Conservation (phyloP, 2,113 vertebrate species). For the Orycteropus afer region DNA sequence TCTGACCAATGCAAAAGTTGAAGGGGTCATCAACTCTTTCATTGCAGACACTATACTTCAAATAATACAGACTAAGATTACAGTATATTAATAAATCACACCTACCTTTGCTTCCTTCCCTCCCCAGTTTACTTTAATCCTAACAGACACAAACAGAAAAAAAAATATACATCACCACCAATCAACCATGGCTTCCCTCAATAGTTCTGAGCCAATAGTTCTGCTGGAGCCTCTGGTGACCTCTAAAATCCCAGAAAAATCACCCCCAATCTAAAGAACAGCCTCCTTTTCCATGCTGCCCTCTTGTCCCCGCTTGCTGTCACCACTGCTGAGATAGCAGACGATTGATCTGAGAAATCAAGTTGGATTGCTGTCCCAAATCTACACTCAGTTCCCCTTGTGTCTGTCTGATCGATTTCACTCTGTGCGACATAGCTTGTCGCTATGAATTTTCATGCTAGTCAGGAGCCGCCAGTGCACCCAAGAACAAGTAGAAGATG, state of each 20-base stretch:
- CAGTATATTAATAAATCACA: background rate
- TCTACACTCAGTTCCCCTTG: conserved; percentile 94
- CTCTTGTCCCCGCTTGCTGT: conserved; percentile 91
- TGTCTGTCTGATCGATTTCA: conserved; percentile 99
- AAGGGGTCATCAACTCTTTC: background rate
- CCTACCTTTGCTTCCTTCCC: background rate
- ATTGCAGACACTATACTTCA: background rate
- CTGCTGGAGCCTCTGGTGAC: background rate
- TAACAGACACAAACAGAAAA: background rate
- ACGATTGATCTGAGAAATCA: conserved; percentile 98
- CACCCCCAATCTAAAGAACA: conserved; percentile 34
- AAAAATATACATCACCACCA: background rate
- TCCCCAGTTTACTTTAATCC: background rate
- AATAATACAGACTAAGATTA: background rate
- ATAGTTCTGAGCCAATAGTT: background rate
- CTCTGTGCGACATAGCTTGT: conserved; percentile 96
- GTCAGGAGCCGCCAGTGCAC: conserved; percentile 90
- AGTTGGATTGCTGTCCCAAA: conserved; percentile 98
- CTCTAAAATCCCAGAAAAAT: background rate
- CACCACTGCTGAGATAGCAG: conserved; percentile 92
- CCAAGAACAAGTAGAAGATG: conserved; percentile 85
- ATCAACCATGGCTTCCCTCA: background rate
- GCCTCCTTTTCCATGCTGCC: conserved; percentile 84
- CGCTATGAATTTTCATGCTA: conserved; percentile 97
- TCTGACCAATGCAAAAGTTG: background rate